Base-by-base conservation (phyloP, 2,888 invertebrate genomes). In the Leucoptera coffeella region DNA sequence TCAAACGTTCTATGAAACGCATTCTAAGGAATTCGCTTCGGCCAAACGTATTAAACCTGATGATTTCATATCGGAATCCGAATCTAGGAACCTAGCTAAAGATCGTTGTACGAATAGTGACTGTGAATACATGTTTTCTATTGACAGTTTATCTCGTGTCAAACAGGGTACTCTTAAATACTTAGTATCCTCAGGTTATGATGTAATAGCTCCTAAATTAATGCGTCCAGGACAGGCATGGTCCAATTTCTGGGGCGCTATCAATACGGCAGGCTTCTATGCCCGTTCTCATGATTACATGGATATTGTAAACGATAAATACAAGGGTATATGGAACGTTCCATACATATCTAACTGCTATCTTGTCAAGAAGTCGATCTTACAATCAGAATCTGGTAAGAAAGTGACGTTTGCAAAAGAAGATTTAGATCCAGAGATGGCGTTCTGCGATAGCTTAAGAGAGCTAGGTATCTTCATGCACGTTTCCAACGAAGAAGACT, bases 181-280 rank as follows among this genome's bases (percentile, higher is more conserved):
- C 29, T 61, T 99, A 15, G 38, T 61, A 33, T 52, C 47, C 2
- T 47, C 54, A 4, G 64, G 62, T 0, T 55, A 85, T 35, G 78
- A 79, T 14, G 76, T 93, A 12, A 71, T 93, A 4, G 90, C 93
- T 0, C 97, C 97, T 0, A 56, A 96, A 53, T 52, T 99, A 30
- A 77, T 80, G 3, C 78, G 94, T 22, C 83, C 86, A 2, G 85
- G 80, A 19, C 88, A 90, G 45, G 80, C 93, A 3, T 99, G 97
- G 96, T 93, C 94, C 33, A 99, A 97, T 55, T 99, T 97, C 62
- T 99, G 97, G 99, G 97, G 96, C 1, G 89, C 93, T 1, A 67
- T 97, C 22, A 87, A 84, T 34, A 73, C 83, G 1, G 84, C 88
- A 29, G 97, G 97, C 1, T 99, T 82, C 61, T 99, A 99, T 57